These are phyloP conservation scores for Notolabrus celidotus DNA, from an alignment of 2,797 vertebrate species.

Conservation along the genomic window DNA sequence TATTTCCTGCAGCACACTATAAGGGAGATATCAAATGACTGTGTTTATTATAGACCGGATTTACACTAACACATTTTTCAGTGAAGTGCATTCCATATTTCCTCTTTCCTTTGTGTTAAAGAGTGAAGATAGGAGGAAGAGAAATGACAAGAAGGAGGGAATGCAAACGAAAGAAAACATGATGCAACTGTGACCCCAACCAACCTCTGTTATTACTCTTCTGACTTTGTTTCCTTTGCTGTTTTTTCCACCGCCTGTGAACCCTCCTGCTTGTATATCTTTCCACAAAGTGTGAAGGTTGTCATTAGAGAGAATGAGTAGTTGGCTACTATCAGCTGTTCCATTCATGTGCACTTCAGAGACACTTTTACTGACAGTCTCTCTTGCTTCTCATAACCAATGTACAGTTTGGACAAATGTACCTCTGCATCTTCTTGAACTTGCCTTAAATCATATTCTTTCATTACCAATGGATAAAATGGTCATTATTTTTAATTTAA, in stretches of 20 bases:
- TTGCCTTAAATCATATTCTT: not conserved
- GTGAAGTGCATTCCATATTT: constrained; percentile 26
- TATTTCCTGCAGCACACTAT: constrained; percentile 5
- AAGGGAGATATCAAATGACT: constrained; percentile 24
- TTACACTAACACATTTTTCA: constrained; percentile 37
- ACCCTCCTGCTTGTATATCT: constrained; percentile 28
- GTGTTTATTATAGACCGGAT: constrained; percentile 34
- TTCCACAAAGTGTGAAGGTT: constrained; percentile 43
- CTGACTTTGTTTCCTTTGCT: constrained; percentile 25
- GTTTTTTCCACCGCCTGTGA: constrained; percentile 38
- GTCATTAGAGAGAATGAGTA: constrained; percentile 67
- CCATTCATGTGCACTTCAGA: constrained; percentile 49
- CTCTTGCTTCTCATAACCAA: constrained; percentile 18
- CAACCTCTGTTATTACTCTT: constrained; percentile 25
- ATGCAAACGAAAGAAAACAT: constrained; percentile 34
- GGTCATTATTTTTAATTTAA: not conserved
- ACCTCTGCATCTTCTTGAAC: not conserved
- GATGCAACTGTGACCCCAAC: constrained; percentile 56
- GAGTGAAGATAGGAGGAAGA: constrained; percentile 40
- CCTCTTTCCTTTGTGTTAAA: constrained; percentile 15
- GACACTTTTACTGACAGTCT: constrained; percentile 47
- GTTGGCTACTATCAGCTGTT: constrained; percentile 67
- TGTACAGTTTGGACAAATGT: constrained; percentile 2
- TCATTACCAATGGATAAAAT: not conserved
- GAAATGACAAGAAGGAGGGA: constrained; percentile 17